These are phyloP conservation scores for Mesoclemmys tuberculata DNA, from an alignment of 2,113 vertebrate species.

Conservation along the genomic window DNA sequence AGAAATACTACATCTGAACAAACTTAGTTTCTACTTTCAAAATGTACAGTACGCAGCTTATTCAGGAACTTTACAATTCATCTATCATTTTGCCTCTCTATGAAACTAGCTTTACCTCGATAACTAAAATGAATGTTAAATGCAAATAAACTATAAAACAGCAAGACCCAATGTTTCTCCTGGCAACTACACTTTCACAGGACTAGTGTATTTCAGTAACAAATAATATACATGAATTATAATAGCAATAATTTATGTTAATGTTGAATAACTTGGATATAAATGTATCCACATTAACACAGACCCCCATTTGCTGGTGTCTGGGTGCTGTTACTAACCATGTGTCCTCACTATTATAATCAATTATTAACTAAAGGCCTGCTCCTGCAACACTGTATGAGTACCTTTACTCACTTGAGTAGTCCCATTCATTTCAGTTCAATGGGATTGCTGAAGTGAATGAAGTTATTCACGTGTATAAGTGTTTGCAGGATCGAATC, in stretches of 20 bases:
- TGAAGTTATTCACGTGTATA: neutral
- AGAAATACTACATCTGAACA: slow-evolving; percentile 61
- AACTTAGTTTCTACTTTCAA: slow-evolving; percentile 56
- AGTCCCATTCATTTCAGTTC: neutral
- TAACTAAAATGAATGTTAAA: slow-evolving; percentile 52
- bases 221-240: slow-evolving; percentile 70
- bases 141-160: slow-evolving; percentile 56
- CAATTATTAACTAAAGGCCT: slow-evolving; percentile 28
- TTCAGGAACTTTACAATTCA: slow-evolving; percentile 46
- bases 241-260: slow-evolving; percentile 77
- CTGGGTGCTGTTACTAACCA: slow-evolving; percentile 57
- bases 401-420: neutral
- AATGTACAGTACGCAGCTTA: slow-evolving; percentile 62
- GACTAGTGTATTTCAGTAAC: slow-evolving; percentile 73
- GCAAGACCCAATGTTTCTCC: slow-evolving; percentile 38
- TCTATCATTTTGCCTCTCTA: slow-evolving; percentile 48
- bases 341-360: slow-evolving; percentile 33
- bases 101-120: slow-evolving; percentile 38
- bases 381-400: slow-evolving; percentile 35
- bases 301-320: neutral
- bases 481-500: neutral
- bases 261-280: slow-evolving; percentile 70
- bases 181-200: slow-evolving; percentile 68
- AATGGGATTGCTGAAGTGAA: slow-evolving; percentile 11
- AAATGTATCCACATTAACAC: slow-evolving; percentile 46